phyloP scores from a whole-genome alignment of 1,140 invertebrate genomes.

The Saccostrea cuccullata region DNA sequence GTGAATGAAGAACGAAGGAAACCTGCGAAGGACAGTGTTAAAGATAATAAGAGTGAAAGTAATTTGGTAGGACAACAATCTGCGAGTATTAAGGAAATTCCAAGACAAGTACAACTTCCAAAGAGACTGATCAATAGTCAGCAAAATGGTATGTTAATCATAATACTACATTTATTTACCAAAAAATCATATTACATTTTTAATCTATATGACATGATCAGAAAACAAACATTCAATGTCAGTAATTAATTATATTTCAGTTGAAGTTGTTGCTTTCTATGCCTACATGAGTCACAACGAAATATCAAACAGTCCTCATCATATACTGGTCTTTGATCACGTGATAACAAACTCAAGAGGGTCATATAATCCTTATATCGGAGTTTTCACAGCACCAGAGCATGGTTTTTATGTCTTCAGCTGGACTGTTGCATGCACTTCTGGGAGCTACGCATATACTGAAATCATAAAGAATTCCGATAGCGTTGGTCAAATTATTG shows the following conservation, averaged over 20 bases:
- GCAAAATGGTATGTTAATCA: too few relatives aligned
- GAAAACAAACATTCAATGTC: background rate
- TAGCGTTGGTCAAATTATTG: background rate
- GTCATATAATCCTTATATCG: background rate
- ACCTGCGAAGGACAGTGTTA: background rate
- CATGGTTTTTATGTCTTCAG: background rate
- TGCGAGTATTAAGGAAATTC: background rate
- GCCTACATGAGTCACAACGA: constrained; percentile 3
- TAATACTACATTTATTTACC: too few relatives aligned
- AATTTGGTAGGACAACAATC: background rate
- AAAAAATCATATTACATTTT: too few relatives aligned
- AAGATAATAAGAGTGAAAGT: background rate
- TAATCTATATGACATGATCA: too few relatives aligned
- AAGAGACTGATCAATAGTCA: too few relatives aligned
- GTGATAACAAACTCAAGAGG: background rate
- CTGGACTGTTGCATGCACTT: background rate
- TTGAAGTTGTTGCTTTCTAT: background rate
- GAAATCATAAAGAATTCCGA: background rate
- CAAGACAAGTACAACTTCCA: background rate
- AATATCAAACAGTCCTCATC: background rate
- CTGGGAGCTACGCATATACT: background rate
- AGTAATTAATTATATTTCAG: background rate
- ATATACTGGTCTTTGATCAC: background rate
- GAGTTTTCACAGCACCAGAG: background rate
- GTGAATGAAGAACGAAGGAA: background rate